Conservation (phyloP, 2,888 invertebrate species). For the Calameuta pallipes region DNA sequence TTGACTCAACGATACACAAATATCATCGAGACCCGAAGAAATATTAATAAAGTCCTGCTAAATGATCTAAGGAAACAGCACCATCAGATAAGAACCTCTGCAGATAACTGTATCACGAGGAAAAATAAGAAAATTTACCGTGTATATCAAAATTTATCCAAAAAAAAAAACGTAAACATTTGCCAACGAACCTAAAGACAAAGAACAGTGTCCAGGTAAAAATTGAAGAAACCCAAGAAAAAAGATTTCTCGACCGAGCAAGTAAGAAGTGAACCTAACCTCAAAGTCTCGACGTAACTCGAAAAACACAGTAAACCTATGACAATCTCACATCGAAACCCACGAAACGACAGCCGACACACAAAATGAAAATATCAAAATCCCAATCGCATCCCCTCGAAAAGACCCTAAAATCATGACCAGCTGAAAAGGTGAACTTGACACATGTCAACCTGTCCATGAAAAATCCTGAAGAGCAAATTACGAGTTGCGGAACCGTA, state of each 20-base stretch:
- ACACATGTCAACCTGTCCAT: conserved; percentile 41
- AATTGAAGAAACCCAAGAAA: neutral
- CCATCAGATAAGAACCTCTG: too few relatives aligned
- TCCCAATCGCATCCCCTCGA: neutral
- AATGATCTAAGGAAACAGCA: neutral
- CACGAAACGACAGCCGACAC: neutral
- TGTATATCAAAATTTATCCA: neutral
- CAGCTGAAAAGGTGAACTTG: conserved; percentile 21
- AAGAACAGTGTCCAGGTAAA: neutral
- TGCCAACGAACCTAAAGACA: neutral
- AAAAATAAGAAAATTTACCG: neutral
- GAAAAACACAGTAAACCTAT: neutral
- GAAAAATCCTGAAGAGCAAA: conserved; percentile 23
- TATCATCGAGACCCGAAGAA: neutral
- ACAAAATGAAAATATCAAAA: neutral
- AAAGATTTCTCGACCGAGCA: neutral
- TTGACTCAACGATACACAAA: neutral
- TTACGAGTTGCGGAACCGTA: neutral
- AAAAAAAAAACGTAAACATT: neutral
- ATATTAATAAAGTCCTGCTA: neutral
- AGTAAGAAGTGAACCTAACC: conserved; percentile 15
- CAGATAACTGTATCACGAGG: neutral
- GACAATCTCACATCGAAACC: neutral
- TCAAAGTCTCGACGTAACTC: conserved; percentile 6
- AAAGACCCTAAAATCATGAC: neutral